Percentiles rank a stretch among this genome's conserved stretches.
phyloP scores from a whole-genome alignment of 2,888 invertebrate species.

The Temnothorax ravouxi region DNA sequence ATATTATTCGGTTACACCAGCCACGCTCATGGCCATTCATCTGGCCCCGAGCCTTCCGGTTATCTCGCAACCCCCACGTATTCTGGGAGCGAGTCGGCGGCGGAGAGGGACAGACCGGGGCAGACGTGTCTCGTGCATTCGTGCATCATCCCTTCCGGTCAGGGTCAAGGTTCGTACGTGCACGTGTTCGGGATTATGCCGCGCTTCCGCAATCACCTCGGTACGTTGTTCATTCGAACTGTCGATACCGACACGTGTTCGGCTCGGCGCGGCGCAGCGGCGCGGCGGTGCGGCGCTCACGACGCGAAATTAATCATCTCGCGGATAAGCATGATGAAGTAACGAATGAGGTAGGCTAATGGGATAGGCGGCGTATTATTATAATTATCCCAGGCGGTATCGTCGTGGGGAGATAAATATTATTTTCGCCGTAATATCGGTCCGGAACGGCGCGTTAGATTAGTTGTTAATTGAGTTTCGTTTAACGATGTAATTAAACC shows the following conservation, averaged over 20 bases:
- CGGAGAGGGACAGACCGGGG: constrained; percentile 9
- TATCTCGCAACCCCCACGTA: constrained; percentile 47
- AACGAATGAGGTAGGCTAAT: constrained; percentile 31
- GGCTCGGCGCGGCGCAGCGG: background rate
- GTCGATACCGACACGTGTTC: constrained; percentile 48
- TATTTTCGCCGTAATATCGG: constrained; percentile 29
- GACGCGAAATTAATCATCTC: constrained; percentile 48
- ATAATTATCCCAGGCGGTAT: constrained; percentile 13
- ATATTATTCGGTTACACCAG: constrained; percentile 79
- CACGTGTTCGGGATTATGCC: constrained; percentile 58
- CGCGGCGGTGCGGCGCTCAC: background rate
- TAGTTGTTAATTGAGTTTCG: constrained; percentile 30
- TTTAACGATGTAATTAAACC: constrained; percentile 25
- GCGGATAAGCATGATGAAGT: constrained; percentile 25
- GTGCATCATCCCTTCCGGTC: constrained; percentile 67
- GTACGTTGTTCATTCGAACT: constrained; percentile 8
- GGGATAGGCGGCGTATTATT: constrained; percentile 40
- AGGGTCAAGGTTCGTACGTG: constrained; percentile 77
- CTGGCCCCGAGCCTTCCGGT: constrained; percentile 62
- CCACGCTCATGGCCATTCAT: constrained; percentile 74
- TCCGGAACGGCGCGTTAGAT: constrained; percentile 15
- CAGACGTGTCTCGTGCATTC: constrained; percentile 47
- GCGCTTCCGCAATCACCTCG: constrained; percentile 41
- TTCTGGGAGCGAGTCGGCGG: constrained; percentile 23
- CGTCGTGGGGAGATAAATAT: constrained; percentile 25